Conservation (phyloP, 2,888 invertebrate genomes). For the Xanthostigma xanthostigma region DNA sequence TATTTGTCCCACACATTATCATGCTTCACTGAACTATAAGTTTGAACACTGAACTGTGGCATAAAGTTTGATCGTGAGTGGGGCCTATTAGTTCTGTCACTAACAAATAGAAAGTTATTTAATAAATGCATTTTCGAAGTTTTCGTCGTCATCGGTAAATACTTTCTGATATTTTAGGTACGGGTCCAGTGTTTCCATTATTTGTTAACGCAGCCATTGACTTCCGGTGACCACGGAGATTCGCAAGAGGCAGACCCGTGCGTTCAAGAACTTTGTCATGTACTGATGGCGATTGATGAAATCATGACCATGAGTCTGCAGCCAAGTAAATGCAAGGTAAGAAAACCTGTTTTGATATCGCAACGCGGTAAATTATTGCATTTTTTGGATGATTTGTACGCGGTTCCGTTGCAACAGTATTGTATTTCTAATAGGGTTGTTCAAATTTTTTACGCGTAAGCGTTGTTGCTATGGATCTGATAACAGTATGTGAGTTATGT, state of each 20-base stretch:
- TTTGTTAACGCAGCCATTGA: conserved; percentile 35
- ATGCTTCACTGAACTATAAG: no score
- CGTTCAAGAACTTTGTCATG: conserved; percentile 62
- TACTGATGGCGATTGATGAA: conserved; percentile 63
- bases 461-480: no score
- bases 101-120: background rate
- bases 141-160: background rate
- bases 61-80: no score
- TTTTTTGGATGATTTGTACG: no score
- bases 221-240: conserved; percentile 40
- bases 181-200: conserved; percentile 94
- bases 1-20: no score
- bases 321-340: conserved; percentile 60
- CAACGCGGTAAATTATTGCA: no score
- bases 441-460: no score
- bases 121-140: conserved; percentile 1
- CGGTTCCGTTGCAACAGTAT: no score
- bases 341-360: conserved; percentile 9
- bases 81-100: no score
- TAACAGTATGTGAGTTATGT: no score
- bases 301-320: conserved; percentile 60
- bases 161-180: conserved; percentile 34
- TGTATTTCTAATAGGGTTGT: no score
- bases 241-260: conserved; percentile 63
- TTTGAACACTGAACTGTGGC: no score